These are phyloP conservation scores for Clamator glandarius DNA, from an alignment of 2,797 vertebrate species.

Conservation along the genomic window DNA sequence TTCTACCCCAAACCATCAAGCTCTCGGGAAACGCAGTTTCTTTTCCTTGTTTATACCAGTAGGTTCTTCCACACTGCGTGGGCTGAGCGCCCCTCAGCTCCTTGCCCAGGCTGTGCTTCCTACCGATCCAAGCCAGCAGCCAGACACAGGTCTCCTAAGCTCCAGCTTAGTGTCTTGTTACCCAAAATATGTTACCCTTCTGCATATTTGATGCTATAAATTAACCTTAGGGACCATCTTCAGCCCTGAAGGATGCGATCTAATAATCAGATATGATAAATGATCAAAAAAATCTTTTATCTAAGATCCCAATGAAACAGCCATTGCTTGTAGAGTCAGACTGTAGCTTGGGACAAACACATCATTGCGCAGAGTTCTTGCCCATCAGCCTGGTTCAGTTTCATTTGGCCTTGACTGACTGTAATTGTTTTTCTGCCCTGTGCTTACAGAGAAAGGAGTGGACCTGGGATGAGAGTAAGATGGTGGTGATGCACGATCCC, in stretches of 20 bases:
- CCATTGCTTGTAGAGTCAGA: neutral
- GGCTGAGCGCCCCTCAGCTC: neutral
- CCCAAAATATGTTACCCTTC: neutral
- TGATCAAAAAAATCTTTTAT: neutral
- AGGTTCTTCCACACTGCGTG: neutral
- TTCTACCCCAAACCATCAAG: neutral
- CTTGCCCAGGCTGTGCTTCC: neutral
- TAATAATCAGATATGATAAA: slow-evolving; percentile 9
- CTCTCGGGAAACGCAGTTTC: neutral
- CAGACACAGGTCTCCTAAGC: neutral
- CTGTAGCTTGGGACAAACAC: neutral
- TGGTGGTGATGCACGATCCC: slow-evolving; percentile 87
- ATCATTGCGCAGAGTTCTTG: neutral
- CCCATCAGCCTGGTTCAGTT: neutral
- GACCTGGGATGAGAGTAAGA: slow-evolving; percentile 87
- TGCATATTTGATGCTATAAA: slow-evolving; percentile 34
- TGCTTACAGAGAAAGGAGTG: slow-evolving; percentile 86
- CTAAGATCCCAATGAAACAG: neutral
- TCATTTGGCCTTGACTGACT: neutral
- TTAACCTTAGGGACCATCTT: slow-evolving; percentile 14
- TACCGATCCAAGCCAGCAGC: neutral
- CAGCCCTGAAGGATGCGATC: slow-evolving; percentile 7
- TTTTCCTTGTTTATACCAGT: neutral
- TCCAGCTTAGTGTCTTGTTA: neutral
- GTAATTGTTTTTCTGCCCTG: neutral